Evolutionary conservation across 2,113 vertebrate species (phyloP).

Genomic region (Ahaetulla prasina): DNA sequence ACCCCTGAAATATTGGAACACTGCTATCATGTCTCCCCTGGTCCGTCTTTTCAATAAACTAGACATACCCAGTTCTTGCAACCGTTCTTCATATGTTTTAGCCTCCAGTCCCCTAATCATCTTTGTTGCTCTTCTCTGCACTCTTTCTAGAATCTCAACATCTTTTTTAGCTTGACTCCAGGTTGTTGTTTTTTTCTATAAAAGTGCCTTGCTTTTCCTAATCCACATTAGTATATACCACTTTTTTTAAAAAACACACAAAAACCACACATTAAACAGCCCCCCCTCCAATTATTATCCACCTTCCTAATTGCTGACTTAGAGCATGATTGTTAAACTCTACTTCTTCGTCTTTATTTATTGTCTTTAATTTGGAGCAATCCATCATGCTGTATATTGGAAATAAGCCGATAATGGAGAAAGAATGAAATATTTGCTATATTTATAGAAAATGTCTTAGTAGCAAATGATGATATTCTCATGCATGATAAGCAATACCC

Average conservation of each 20-base stretch:
- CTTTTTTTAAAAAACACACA: neutral
- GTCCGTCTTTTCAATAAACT: too few relatives aligned
- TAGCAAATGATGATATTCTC: neutral
- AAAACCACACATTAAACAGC: neutral
- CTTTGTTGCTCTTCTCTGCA: too few relatives aligned
- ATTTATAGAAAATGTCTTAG: neutral
- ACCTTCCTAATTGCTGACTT: neutral
- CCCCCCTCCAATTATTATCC: neutral
- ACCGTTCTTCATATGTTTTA: too few relatives aligned
- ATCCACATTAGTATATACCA: neutral
- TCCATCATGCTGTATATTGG: neutral
- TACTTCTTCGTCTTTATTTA: neutral
- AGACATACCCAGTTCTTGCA: too few relatives aligned
- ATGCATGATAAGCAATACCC: neutral
- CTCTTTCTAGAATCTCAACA: too few relatives aligned
- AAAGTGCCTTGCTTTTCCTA: neutral
- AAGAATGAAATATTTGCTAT: neutral
- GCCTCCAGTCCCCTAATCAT: too few relatives aligned
- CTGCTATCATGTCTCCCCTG: too few relatives aligned
- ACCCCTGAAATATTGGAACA: too few relatives aligned
- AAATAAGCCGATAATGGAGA: conserved; percentile 4
- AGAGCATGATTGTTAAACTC: neutral
- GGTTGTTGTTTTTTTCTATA: neutral
- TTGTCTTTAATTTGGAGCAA: neutral
- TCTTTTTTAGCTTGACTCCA: too few relatives aligned